Conservation (phyloP, 2,113 vertebrate species). For the Ciconia stormi region DNA sequence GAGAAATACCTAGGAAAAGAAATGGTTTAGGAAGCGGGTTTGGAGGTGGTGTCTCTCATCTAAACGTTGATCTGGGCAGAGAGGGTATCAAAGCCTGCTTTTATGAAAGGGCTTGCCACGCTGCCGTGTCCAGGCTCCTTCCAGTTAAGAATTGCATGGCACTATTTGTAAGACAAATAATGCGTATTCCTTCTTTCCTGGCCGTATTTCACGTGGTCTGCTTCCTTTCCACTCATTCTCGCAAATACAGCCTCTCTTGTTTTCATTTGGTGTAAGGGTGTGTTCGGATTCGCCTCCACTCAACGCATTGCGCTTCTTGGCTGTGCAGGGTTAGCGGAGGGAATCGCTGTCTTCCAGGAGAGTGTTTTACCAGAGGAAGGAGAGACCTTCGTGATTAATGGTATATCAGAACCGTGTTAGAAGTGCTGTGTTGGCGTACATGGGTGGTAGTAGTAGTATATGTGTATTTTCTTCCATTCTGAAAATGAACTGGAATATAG, state of each 20-base stretch:
- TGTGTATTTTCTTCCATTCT: not conserved
- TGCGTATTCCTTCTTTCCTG: not conserved
- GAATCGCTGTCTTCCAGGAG: not conserved
- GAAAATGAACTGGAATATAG: not conserved
- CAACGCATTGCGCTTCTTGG: accelerated
- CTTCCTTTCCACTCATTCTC: not conserved
- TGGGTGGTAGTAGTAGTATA: not conserved
- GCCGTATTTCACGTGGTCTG: not conserved
- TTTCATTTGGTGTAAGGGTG: not conserved
- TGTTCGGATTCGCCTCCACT: not conserved
- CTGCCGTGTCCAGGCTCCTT: not conserved
- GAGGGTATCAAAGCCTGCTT: not conserved
- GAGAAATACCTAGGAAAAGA: not conserved
- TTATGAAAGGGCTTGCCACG: not conserved
- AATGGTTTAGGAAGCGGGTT: not conserved
- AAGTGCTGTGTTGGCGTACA: not conserved
- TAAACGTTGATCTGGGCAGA: not conserved
- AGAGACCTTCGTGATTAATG: not conserved
- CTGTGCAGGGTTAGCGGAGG: not conserved
- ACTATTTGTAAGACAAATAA: not conserved
- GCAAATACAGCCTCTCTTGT: not conserved
- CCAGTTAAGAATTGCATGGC: not conserved
- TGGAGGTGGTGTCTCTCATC: not conserved
- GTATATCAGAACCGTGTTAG: not conserved
- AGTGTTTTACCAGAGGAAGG: not conserved